Conservation (phyloP, 92 coral and sea anemone genomes). For the Zoanthus gigantus region DNA sequence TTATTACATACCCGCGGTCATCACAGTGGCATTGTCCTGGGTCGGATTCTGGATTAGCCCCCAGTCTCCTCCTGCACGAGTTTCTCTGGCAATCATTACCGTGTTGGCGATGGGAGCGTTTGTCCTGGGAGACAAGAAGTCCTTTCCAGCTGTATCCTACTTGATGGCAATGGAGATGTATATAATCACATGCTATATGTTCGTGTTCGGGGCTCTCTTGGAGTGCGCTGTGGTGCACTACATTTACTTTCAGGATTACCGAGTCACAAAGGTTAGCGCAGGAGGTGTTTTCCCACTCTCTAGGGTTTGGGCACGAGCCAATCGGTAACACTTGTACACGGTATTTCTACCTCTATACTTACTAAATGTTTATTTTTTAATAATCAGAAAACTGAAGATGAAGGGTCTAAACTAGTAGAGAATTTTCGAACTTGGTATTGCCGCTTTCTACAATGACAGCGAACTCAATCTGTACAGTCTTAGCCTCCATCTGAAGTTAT, state of each 20-base stretch:
- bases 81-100: constrained; percentile 84
- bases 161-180: constrained; percentile 78
- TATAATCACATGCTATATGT: constrained; percentile 82
- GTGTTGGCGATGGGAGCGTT: constrained; percentile 83
- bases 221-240: constrained; percentile 87
- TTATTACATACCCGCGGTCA: constrained; percentile 79
- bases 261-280: constrained; percentile 22
- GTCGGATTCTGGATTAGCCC: constrained; percentile 85
- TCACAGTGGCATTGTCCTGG: constrained; percentile 84
- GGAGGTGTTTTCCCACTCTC: too few relatives aligned
- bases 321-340: too few relatives aligned
- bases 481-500: too few relatives aligned
- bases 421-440: too few relatives aligned
- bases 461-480: too few relatives aligned
- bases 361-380: too few relatives aligned
- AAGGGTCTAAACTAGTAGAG: too few relatives aligned
- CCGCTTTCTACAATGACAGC: too few relatives aligned
- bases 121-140: constrained; percentile 74
- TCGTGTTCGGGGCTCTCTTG: constrained; percentile 77
- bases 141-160: constrained; percentile 83
- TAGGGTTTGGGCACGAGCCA: too few relatives aligned
- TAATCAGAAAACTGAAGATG: too few relatives aligned
- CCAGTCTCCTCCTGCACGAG: constrained; percentile 82
- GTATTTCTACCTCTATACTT: too few relatives aligned
- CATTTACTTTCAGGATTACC: constrained; percentile 40